phyloP scores from a whole-genome alignment of 2,888 invertebrate species.

The Protophormia terraenovae region DNA sequence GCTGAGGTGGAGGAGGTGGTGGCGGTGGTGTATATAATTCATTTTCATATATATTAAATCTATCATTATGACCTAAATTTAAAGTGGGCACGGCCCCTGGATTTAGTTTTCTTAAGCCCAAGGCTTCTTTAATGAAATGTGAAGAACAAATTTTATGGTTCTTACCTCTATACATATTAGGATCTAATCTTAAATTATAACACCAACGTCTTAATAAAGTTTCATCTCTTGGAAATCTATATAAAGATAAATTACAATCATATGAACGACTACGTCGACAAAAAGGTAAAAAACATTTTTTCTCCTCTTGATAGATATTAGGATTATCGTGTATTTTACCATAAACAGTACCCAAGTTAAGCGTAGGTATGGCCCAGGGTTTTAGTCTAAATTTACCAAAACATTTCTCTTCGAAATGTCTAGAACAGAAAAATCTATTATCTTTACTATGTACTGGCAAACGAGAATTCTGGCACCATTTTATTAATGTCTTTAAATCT shows the following conservation, averaged over 20 bases:
- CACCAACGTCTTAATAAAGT: constrained; percentile 76
- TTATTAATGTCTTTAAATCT: constrained; percentile 77
- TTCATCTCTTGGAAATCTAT: constrained; percentile 77
- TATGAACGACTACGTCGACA: constrained; percentile 77
- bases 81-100: constrained; percentile 77
- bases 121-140: constrained; percentile 78
- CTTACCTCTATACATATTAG: constrained; percentile 76
- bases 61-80: constrained; percentile 77
- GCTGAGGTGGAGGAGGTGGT: constrained; percentile 61
- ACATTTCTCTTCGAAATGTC: constrained; percentile 77
- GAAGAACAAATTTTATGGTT: constrained; percentile 79
- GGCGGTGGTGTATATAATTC: constrained; percentile 77
- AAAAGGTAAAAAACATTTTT: constrained; percentile 76
- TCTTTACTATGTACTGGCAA: constrained; percentile 77
- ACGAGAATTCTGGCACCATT: constrained; percentile 78
- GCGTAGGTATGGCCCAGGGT: constrained; percentile 78
- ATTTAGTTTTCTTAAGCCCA: constrained; percentile 76
- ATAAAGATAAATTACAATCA: constrained; percentile 77
- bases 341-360: constrained; percentile 77
- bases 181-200: constrained; percentile 77
- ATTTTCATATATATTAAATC: constrained; percentile 78
- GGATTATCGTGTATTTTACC: constrained; percentile 78
- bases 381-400: constrained; percentile 78
- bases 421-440: constrained; percentile 77
- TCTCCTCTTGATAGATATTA: constrained; percentile 77